Conservation (phyloP, 1,140 invertebrate species). For the Solenopsis invicta region DNA sequence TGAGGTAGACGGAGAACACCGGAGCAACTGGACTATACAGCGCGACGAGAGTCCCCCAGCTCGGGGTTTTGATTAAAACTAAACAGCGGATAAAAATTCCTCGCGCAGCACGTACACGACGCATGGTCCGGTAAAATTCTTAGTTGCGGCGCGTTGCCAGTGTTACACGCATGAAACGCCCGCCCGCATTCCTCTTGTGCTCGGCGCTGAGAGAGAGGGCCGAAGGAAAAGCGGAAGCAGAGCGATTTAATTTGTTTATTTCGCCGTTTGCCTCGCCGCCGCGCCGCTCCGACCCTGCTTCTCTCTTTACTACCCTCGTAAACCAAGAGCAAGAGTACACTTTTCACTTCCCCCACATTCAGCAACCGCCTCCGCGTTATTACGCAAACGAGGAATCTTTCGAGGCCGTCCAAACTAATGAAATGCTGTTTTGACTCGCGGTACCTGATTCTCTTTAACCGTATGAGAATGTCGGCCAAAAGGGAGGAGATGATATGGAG, state of each 20-base stretch:
- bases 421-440: slow-evolving; percentile 42
- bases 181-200: background rate
- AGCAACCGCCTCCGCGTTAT: slow-evolving; percentile 10
- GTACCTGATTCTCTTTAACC: slow-evolving; percentile 20
- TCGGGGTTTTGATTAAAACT: slow-evolving; percentile 75
- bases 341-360: slow-evolving; percentile 7
- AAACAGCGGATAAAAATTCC: slow-evolving; percentile 73
- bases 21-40: background rate
- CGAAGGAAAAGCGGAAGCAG: background rate
- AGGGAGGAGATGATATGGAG: slow-evolving; percentile 22
- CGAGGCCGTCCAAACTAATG: slow-evolving; percentile 28
- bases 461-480: slow-evolving; percentile 28
- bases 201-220: background rate
- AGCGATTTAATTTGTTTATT: slow-evolving; percentile 62
- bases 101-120: slow-evolving; percentile 54
- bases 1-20: slow-evolving; percentile 10
- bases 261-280: background rate
- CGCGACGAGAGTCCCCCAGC: background rate
- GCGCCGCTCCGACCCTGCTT: background rate
- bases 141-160: background rate
- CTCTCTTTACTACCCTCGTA: background rate
- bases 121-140: slow-evolving; percentile 29
- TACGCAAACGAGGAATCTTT: slow-evolving; percentile 53
- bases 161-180: slow-evolving; percentile 29
- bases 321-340: background rate